These are phyloP conservation scores for Drosophila leontia DNA, from an alignment of 1,140 invertebrate genomes.

Conservation along the genomic window DNA sequence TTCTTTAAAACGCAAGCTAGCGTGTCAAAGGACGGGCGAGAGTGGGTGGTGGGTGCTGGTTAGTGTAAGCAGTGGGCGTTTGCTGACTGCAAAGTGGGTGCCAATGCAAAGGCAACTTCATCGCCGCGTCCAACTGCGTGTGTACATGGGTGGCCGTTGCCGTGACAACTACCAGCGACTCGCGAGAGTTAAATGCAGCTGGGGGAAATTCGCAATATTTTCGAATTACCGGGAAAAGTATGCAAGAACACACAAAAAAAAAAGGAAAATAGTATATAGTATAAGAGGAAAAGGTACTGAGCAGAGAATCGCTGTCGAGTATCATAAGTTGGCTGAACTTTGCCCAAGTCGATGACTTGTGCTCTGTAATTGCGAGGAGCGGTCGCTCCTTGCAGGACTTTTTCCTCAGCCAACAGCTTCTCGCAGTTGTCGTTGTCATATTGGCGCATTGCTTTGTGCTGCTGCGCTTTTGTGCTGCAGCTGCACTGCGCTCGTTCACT, in stretches of 20 bases:
- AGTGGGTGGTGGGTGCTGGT: neutral
- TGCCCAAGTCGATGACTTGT: slow-evolving; percentile 51
- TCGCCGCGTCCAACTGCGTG: slow-evolving; percentile 13
- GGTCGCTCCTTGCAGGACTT: slow-evolving; percentile 35
- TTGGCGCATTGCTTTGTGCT: slow-evolving; percentile 66
- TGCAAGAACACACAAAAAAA: slow-evolving; percentile 4
- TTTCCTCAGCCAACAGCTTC: slow-evolving; percentile 33
- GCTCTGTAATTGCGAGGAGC: slow-evolving; percentile 41
- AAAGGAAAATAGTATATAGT: neutral
- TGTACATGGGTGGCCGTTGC: slow-evolving; percentile 27
- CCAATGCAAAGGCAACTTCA: slow-evolving; percentile 33
- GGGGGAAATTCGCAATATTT: slow-evolving; percentile 47
- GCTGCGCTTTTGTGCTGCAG: slow-evolving; percentile 60
- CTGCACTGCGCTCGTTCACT: slow-evolving; percentile 16
- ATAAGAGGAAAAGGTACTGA: slow-evolving; percentile 2
- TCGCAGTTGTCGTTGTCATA: slow-evolving; percentile 67
- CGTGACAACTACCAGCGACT: slow-evolving; percentile 28
- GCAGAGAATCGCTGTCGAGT: slow-evolving; percentile 37
- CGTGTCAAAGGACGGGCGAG: slow-evolving; percentile 49
- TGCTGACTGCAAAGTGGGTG: slow-evolving; percentile 19
- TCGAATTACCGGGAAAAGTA: slow-evolving; percentile 40
- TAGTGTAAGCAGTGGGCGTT: neutral
- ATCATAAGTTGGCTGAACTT: slow-evolving; percentile 57
- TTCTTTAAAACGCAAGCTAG: slow-evolving; percentile 56
- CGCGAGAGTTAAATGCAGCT: slow-evolving; percentile 24